Evolutionary conservation across 2,888 invertebrate species (phyloP), one percentile per base, ranked within the genome.

Genomic region (Lasioglossum malachurum): DNA sequence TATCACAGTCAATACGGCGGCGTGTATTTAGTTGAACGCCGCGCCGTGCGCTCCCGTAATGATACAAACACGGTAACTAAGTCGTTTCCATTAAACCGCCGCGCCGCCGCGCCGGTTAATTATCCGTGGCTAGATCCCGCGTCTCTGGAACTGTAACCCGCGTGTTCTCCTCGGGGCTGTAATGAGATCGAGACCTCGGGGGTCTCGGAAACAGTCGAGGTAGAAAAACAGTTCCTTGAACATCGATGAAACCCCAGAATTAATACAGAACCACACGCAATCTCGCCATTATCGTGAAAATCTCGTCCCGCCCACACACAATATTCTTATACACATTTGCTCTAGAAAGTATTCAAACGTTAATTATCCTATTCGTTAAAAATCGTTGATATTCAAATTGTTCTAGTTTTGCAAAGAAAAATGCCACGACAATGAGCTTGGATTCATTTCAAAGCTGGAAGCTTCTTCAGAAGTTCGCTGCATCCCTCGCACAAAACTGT

Each of bases 41-140:
- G 41, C 73, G 4, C 73, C 38, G 41, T 57, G 27, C 23, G 38
- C 16, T 41, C 23, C n/a, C 49, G 53, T 53, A 71, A 71, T 41
- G 67, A 44, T 74, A 80, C 78, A 53, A 74, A 44, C 72, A 53
- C 49, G 49, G 74, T 67, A 82, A 82, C 73, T 67, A 80, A 80
- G 73, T 82, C 80, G 67, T 80, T 79, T 74, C 73, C 41, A 82
- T 82, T 82, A 82, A 74, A 74, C 49, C 81, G 12, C 16, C 35
- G 49, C 35, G 35, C 35, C 31, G 31, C 31, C 35, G 35, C 35
- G 35, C 16, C 35, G 49, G 73, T 74, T 74, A 82, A 80, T 80
- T 82, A 74, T 53, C 74, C 74, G 10, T 69, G 71, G 44, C 19
- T 35, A 67, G 41, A 80, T 69, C 67, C 35, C n/a, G 64, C 41